Base-by-base conservation (phyloP, 2,113 vertebrate genomes). In the Dipodomys ordii region DNA sequence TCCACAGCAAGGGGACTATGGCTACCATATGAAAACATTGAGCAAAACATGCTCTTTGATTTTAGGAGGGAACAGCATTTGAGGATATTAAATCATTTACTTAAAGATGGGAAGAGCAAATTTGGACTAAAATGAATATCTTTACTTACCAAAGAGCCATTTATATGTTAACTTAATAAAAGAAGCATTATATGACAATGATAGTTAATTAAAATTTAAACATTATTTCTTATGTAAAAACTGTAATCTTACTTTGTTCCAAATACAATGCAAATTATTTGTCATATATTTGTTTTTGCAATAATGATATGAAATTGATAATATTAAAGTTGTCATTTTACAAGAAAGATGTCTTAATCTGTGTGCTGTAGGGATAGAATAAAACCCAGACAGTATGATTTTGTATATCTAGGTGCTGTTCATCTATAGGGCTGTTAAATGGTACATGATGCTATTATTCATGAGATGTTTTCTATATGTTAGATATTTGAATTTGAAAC, bases 301-400 rank as follows among this genome's bases (percentile, higher is more conserved):
- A 64, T 7, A 78, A 73, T 68, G 16, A 64, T 30, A 69, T 44
- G 12, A 77, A 15, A 3, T 90, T 73, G 32, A 44, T 30, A 71
- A 11, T 83, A 73, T 76, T 85, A 79, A 82, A 46, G 78, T 53
- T 35, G 15, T 90, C 3, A 79, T 69, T 88, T 83, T 79, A 81
- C 1, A 76, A 30, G 27, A 6, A 2, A 16, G 27, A 22, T 12
- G 28, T 10, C 25, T 28, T 6, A 16, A 30, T 2, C 64, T 46
- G 60, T 30, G 32, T 23, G 9, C 8, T 35, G 6, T 23, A 23
- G 6, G n/a, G 53, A 20, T 83, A 25, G 6, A 77, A 90, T 83
- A 79, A 83, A 90, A 80, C 1, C 16, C 22, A 23, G 8, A 23
- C 6, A 16, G 18, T 83, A 44, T 68, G 23, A 80, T 22, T 89